Evolutionary conservation across 2,113 vertebrate genomes (phyloP).

Genomic region (Coptodon bakossiorum): DNA sequence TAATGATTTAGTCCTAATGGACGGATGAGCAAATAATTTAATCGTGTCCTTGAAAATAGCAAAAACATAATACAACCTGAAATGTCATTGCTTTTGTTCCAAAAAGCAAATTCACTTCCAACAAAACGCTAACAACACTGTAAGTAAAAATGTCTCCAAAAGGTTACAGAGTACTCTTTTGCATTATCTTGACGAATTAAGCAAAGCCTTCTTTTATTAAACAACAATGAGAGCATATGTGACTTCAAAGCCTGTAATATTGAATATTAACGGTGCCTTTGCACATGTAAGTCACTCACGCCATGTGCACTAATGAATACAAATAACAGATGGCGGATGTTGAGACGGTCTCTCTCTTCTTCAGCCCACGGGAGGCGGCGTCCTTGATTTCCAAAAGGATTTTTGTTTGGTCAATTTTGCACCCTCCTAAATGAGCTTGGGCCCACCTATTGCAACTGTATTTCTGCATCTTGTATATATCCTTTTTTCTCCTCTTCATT

Average conservation of each 20-base stretch:
- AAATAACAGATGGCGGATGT: neutral
- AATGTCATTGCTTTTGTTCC: neutral
- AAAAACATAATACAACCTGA: neutral
- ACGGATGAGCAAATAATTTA: neutral
- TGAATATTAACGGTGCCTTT: neutral
- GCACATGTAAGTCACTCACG: neutral
- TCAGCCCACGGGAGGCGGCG: neutral
- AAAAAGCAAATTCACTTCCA: neutral
- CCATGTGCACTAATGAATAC: neutral
- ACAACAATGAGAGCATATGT: neutral
- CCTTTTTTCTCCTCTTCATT: neutral
- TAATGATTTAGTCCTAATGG: neutral
- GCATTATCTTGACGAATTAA: fast-evolving
- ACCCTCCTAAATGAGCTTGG: neutral
- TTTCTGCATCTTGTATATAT: neutral
- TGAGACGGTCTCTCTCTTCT: neutral
- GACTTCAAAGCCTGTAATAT: neutral
- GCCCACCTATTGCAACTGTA: neutral
- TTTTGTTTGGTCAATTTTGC: neutral
- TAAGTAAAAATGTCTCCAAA: neutral
- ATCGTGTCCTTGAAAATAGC: neutral
- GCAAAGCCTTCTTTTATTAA: neutral
- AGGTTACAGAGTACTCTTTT: neutral
- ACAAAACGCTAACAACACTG: neutral
- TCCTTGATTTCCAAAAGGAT: neutral